Evolutionary conservation across 2,888 invertebrate genomes (phyloP).

Genomic region (Temnothorax ravouxi): DNA sequence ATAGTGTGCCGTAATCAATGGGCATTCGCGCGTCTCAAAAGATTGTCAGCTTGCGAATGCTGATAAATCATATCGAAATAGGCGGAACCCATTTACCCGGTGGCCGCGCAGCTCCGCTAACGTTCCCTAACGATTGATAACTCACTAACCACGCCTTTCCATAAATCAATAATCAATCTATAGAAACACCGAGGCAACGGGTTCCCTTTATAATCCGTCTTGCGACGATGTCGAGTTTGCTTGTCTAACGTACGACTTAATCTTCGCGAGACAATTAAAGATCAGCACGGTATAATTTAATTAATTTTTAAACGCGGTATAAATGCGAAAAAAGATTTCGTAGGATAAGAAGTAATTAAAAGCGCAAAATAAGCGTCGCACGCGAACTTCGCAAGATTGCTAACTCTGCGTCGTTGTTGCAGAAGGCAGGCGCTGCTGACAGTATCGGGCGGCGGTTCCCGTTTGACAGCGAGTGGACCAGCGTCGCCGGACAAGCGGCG

Average conservation of each 20-base stretch:
- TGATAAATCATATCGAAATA: conserved; percentile 53
- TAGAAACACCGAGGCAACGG: background rate
- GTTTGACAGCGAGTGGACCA: conserved; percentile 83
- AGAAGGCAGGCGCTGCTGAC: conserved; percentile 87
- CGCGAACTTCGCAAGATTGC: conserved; percentile 75
- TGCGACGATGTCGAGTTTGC: background rate
- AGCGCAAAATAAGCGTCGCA: background rate
- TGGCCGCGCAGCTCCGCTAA: conserved; percentile 39
- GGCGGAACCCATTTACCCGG: conserved; percentile 48
- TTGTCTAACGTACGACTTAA: conserved; percentile 1
- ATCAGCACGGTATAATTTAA: background rate
- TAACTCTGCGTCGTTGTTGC: conserved; percentile 85
- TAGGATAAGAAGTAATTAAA: background rate
- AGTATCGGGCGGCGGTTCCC: conserved; percentile 85
- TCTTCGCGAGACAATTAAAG: background rate
- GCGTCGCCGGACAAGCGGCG: conserved; percentile 84
- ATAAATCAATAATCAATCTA: conserved; percentile 54
- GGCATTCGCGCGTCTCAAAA: conserved; percentile 44
- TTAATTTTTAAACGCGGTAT: conserved; percentile 3
- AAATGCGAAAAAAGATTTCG: background rate
- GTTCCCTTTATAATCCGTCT: background rate
- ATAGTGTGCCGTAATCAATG: conserved; percentile 42
- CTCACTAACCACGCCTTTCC: conserved; percentile 48
- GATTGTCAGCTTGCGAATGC: conserved; percentile 43
- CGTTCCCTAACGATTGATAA: conserved; percentile 43